Percentiles rank a stretch among this genome's conserved stretches.
Conservation (phyloP, 2,113 vertebrate species). For the Mirounga angustirostris region DNA sequence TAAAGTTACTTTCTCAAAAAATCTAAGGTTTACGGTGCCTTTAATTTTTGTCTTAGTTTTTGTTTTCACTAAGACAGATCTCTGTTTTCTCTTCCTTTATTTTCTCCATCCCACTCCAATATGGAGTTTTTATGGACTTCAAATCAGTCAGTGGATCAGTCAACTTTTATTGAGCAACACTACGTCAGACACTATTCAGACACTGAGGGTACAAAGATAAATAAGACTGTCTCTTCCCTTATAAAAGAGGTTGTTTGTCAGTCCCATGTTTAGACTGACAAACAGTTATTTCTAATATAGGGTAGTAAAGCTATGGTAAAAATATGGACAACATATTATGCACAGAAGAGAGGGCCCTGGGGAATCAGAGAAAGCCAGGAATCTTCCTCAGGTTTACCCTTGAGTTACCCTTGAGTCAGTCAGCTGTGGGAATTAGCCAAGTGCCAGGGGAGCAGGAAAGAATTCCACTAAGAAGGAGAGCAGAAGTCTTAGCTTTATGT, state of each 20-base stretch:
- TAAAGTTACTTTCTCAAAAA: conserved; percentile 41
- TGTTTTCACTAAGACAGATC: background rate
- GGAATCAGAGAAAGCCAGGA: background rate
- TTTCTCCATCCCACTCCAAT: background rate
- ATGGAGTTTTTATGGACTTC: background rate
- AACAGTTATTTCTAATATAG: background rate
- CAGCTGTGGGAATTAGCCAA: background rate
- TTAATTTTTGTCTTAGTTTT: background rate
- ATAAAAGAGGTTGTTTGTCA: background rate
- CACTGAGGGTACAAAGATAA: background rate
- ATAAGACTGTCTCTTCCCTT: conserved; percentile 5
- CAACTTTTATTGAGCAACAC: background rate
- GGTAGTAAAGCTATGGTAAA: background rate
- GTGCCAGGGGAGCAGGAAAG: background rate
- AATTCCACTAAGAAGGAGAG: background rate
- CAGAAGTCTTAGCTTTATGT: background rate
- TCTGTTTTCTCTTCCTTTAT: conserved; percentile 8
- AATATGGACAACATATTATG: background rate
- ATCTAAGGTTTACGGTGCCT: background rate
- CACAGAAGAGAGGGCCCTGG: background rate
- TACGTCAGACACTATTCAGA: background rate
- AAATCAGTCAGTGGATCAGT: background rate
- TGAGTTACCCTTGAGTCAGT: background rate
- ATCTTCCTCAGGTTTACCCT: background rate
- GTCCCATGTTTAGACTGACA: background rate